Percentiles rank a stretch among this genome's conserved stretches.
phyloP scores from a whole-genome alignment of 1,140 invertebrate genomes.

The Asbolus verrucosus region DNA sequence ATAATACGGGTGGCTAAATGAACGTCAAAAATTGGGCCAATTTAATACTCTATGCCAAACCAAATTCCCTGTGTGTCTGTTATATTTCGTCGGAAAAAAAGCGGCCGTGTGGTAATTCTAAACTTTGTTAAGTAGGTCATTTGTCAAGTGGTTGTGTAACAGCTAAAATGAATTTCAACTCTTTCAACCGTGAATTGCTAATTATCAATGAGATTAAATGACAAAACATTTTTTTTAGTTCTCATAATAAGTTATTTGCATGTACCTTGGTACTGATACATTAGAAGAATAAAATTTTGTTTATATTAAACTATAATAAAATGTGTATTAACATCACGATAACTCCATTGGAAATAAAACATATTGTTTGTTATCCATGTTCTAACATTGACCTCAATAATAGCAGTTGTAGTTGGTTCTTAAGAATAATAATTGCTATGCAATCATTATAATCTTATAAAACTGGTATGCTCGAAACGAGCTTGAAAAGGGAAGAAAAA shows the following conservation, averaged over 20 bases:
- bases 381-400: conserved; percentile 26
- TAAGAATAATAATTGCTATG: too few relatives aligned
- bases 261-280: conserved; percentile 3
- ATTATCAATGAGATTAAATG: conserved; percentile 48
- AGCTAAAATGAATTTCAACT: conserved; percentile 46
- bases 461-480: too few relatives aligned
- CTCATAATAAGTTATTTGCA: conserved; percentile 19
- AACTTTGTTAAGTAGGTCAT: conserved; percentile 45
- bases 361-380: conserved; percentile 2
- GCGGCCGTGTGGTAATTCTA: conserved; percentile 45
- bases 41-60: conserved; percentile 11
- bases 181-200: conserved; percentile 46
- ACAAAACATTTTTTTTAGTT: conserved; percentile 41
- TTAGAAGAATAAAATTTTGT: not conserved
- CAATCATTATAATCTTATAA: too few relatives aligned
- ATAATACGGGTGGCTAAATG: conserved; percentile 17
- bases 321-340: conserved; percentile 8
- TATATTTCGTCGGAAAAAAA: conserved; percentile 27
- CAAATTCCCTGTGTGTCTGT: conserved; percentile 9
- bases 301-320: conserved; percentile 5
- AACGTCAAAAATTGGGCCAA: conserved; percentile 12
- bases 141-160: conserved; percentile 44
- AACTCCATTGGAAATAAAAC: conserved; percentile 10
- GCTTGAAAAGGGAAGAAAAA: too few relatives aligned
- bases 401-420: too few relatives aligned